Evolutionary conservation across 1,140 invertebrate species (phyloP).

Genomic region (Heliconius hewitsoni): DNA sequence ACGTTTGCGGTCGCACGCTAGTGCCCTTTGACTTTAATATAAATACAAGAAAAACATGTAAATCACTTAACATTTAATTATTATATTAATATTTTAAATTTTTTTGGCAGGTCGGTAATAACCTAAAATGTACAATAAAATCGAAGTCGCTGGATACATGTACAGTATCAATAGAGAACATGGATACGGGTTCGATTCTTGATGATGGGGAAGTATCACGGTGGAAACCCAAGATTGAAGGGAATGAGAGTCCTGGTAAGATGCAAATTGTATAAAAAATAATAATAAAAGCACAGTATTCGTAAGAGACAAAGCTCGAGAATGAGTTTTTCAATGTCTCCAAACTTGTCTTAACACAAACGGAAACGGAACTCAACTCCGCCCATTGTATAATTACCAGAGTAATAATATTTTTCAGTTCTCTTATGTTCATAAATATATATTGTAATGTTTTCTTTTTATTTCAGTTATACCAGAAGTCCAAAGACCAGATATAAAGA

Average conservation of each 20-base stretch:
- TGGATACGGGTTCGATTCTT: conserved; percentile 29
- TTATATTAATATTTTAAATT: neutral
- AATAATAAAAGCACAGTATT: too few species aligned
- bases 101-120: conserved; percentile 45
- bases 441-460: neutral
- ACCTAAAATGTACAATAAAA: conserved; percentile 43
- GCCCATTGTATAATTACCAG: too few species aligned
- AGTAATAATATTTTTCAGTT: too few species aligned
- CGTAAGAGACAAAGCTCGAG: too few species aligned
- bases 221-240: conserved; percentile 51
- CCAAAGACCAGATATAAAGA: conserved; percentile 35
- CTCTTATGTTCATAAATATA: too few species aligned
- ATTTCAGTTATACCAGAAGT: conserved; percentile 37
- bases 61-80: too few species aligned
- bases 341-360: neutral
- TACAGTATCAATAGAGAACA: conserved; percentile 48
- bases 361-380: neutral
- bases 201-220: conserved; percentile 50
- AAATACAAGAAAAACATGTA: neutral
- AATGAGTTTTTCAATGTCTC: neutral
- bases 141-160: conserved; percentile 34
- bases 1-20: too few species aligned
- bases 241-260: neutral
- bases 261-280: neutral
- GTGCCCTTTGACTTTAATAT: too few species aligned